Conservation (phyloP, 2,113 vertebrate genomes). For the Cichladusa arquata region DNA sequence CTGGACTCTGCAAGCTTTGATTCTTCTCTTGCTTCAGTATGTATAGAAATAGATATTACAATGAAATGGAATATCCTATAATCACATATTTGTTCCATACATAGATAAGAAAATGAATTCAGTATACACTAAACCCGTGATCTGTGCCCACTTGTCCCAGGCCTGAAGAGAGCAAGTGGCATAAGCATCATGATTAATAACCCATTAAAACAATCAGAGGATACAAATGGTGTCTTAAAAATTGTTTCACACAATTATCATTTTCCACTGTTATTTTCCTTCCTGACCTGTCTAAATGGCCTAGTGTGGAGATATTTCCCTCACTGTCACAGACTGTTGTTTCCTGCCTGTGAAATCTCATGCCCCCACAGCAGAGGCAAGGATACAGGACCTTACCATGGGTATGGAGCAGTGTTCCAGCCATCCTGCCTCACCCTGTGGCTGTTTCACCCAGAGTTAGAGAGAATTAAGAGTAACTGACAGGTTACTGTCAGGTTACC, state of each 20-base stretch:
- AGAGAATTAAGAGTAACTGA: neutral
- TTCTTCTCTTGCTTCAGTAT: neutral
- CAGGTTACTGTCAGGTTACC: neutral
- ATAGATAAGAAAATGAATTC: neutral
- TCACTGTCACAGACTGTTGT: neutral
- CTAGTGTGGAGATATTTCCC: neutral
- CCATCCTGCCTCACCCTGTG: accelerated
- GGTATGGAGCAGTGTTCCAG: neutral
- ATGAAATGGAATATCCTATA: neutral
- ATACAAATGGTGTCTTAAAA: neutral
- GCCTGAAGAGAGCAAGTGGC: neutral
- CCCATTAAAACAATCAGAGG: neutral
- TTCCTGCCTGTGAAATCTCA: neutral
- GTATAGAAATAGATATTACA: neutral
- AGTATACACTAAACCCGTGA: neutral
- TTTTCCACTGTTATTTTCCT: neutral
- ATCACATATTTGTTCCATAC: neutral
- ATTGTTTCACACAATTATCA: neutral
- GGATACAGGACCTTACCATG: accelerated
- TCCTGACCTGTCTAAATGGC: neutral
- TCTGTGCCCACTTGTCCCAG: neutral
- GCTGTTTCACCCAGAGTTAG: neutral
- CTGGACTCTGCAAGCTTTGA: neutral
- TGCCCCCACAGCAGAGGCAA: accelerated
- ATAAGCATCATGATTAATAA: neutral